A percentile compares a stretch with the other conserved stretches of the same genome.
Evolutionary conservation across 2,797 vertebrate genomes (phyloP).

Genomic region (Hoplostethus atlanticus): DNA sequence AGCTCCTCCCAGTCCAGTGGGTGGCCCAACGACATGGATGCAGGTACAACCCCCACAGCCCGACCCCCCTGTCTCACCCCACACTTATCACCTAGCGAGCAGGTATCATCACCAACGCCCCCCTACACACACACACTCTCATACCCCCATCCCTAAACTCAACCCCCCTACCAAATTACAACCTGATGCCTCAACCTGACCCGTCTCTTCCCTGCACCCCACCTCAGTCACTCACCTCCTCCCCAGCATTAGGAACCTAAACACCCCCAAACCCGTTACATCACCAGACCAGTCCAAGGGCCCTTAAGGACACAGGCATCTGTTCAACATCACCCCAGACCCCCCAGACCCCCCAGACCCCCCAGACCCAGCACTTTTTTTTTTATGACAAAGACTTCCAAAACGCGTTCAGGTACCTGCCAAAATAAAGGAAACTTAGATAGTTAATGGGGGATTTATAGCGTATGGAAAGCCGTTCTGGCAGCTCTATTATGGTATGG

Average conservation of each 20-base stretch:
- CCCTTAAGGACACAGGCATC: too few species aligned
- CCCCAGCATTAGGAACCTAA: conserved; percentile 17
- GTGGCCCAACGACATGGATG: conserved; percentile 95
- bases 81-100: conserved; percentile 33
- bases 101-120: conserved; percentile 36
- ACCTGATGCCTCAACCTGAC: conserved; percentile 41
- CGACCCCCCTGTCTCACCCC: conserved; percentile 16
- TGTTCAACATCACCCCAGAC: conserved; percentile 1
- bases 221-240: conserved; percentile 18
- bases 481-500: background rate
- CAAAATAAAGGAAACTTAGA: conserved; percentile 32
- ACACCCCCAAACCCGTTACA: background rate
- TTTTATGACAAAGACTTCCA: background rate
- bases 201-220: conserved; percentile 34
- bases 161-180: conserved; percentile 27
- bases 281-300: too few species aligned
- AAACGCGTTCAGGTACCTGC: conserved; percentile 10
- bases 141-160: conserved; percentile 22
- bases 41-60: conserved; percentile 82
- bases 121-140: conserved; percentile 20
- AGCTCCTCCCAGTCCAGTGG: conserved; percentile 95
- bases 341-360: too few species aligned
- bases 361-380: background rate
- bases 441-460: background rate
- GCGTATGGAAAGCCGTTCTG: background rate